Evolutionary conservation across 2,113 vertebrate species (phyloP).

Genomic region (Lamprotornis superbus): DNA sequence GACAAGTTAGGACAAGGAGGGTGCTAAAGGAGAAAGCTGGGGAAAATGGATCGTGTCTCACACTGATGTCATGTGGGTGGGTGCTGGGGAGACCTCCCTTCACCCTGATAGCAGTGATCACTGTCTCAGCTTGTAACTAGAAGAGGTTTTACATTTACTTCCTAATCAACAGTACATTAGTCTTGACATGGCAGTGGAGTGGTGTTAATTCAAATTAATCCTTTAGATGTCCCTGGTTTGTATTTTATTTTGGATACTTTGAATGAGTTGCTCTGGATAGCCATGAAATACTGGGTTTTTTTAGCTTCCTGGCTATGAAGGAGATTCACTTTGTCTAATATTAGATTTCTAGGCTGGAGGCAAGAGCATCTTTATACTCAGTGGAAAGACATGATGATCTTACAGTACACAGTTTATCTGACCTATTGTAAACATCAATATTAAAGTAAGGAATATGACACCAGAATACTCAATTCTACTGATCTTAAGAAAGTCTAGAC

Average conservation of each 20-base stretch:
- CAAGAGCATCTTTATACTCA: not conserved
- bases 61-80: not conserved
- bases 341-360: not conserved
- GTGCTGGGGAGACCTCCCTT: not conserved
- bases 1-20: not conserved
- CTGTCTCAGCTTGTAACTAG: not conserved
- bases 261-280: not conserved
- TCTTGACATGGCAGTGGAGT: not conserved
- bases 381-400: not conserved
- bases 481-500: not conserved
- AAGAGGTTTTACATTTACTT: not conserved
- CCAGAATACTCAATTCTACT: not conserved
- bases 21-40: not conserved
- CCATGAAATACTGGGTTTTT: not conserved
- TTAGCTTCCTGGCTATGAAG: not conserved
- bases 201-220: not conserved
- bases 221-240: not conserved
- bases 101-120: fast-evolving
- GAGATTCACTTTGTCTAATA: not conserved
- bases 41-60: not conserved
- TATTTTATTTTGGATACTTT: not conserved
- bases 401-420: not conserved
- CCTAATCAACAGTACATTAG: not conserved
- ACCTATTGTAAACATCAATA: not conserved
- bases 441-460: not conserved